Conservation (phyloP, 2,888 invertebrate genomes). For the Drosophila picticornis region DNA sequence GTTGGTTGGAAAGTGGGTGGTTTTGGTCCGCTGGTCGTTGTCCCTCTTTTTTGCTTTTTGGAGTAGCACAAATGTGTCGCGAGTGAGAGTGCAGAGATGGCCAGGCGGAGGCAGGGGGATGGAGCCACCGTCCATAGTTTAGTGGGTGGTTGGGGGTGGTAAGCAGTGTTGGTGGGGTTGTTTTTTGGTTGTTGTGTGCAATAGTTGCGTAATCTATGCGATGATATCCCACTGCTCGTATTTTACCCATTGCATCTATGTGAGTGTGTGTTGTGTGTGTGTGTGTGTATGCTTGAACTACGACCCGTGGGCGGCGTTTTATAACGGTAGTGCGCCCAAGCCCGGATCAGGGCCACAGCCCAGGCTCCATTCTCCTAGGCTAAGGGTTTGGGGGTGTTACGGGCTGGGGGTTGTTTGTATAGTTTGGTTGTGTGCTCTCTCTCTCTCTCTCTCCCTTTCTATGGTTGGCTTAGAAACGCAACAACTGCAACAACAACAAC, state of each 20-base stretch:
- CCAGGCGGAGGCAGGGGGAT: neutral
- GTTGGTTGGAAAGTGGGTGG: slow-evolving; percentile 6
- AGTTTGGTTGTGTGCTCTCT: slow-evolving; percentile 13
- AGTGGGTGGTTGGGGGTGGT: slow-evolving; percentile 10
- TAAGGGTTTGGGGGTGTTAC: neutral
- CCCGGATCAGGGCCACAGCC: slow-evolving; percentile 29
- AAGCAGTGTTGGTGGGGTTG: neutral
- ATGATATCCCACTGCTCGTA: slow-evolving; percentile 67
- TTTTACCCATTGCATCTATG: slow-evolving; percentile 51
- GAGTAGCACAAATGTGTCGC: slow-evolving; percentile 75
- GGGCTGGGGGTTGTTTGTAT: slow-evolving; percentile 38
- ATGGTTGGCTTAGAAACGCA: slow-evolving; percentile 61
- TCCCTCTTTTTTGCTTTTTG: slow-evolving; percentile 59
- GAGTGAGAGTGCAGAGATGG: slow-evolving; percentile 16
- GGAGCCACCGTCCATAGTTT: slow-evolving; percentile 20
- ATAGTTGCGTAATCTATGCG: slow-evolving; percentile 78
- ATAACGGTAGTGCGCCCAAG: slow-evolving; percentile 37
- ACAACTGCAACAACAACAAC: slow-evolving; percentile 24
- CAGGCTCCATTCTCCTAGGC: neutral
- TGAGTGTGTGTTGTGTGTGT: slow-evolving; percentile 15
- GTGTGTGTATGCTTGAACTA: slow-evolving; percentile 46
- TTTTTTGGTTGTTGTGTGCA: slow-evolving; percentile 32
- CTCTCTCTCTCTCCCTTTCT: slow-evolving; percentile 1
- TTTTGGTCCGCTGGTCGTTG: slow-evolving; percentile 37
- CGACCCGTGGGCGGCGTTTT: slow-evolving; percentile 45